Base-by-base conservation (phyloP, 2,797 vertebrate species). In the Parotocinclus haroldoi region DNA sequence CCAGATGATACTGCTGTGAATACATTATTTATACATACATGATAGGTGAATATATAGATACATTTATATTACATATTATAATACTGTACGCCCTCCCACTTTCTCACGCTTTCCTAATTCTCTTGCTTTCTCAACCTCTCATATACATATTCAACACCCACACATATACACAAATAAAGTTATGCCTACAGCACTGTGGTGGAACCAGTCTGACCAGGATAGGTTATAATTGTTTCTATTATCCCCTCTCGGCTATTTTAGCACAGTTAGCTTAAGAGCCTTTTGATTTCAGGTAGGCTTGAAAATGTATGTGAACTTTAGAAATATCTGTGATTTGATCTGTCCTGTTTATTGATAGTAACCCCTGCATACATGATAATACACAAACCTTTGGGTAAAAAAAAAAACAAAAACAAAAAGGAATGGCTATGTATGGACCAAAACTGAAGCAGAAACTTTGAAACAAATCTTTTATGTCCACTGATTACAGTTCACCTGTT, bases 161-260 rank as follows among this genome's bases (percentile, higher is more conserved):
- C 58, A 48, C 55, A 53, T 53, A 69, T 50, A 65, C 55, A 78
- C 73, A 72, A 73, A 78, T 71, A 79, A 75, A 78, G 63, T 60
- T 58, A 52, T 63, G 78, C 71, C 61, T 60, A 71, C 57, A 40
- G 61, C 67, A 48, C 53, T 53, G 8, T 78, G 18, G 73, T 72
- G 63, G 27, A 76, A 83, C 89, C 71, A 61, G 89, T 84, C 49
- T 59, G n/a, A 17, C 65, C 48, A 12, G 51, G 82, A n/a, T 44
- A 3, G 48, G 82, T 83, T 83, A 58, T 52, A 69, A 75, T 81
- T 69, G 64, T 63, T 76, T 63, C 52, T 19, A 58, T 85, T 87
- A 86, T 85, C 73, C 72, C 59, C 58, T 57, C 37, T 52, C 46
- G 69, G 59, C 53, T 60, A 59, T 56, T 42, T 63, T 14, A 27